Evolutionary conservation across 2,113 vertebrate genomes (phyloP).

Genomic region (Camarhynchus parvulus): DNA sequence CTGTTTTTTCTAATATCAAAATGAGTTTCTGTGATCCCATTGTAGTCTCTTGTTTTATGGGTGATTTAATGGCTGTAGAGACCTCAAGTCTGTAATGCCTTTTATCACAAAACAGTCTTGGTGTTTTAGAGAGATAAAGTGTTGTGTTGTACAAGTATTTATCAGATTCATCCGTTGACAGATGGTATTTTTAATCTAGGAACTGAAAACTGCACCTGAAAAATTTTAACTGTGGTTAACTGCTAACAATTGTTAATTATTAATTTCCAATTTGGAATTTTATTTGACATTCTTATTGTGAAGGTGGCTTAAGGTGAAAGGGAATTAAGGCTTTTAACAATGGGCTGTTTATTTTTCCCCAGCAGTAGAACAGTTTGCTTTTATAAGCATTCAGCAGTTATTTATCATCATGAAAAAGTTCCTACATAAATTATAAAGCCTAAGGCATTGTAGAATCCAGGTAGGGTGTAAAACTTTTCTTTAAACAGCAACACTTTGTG

Average conservation of each 20-base stretch:
- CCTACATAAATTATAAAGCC: neutral
- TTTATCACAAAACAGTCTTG: neutral
- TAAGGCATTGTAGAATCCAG: neutral
- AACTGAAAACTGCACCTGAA: slow-evolving; percentile 8
- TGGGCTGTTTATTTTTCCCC: slow-evolving; percentile 31
- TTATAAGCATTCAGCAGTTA: neutral
- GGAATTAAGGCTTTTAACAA: slow-evolving; percentile 31
- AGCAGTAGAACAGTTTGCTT: slow-evolving; percentile 28
- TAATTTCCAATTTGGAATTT: slow-evolving; percentile 20
- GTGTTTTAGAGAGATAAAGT: neutral
- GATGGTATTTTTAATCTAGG: neutral
- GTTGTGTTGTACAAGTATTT: neutral
- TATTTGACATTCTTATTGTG: neutral
- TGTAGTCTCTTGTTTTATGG: neutral
- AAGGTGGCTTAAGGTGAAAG: slow-evolving; percentile 41
- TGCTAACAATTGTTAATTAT: slow-evolving; percentile 30
- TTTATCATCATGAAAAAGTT: neutral
- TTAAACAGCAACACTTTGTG: neutral
- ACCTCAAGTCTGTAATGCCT: neutral
- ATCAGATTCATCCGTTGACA: neutral
- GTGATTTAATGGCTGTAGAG: neutral
- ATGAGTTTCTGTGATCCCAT: neutral
- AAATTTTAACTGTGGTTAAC: neutral
- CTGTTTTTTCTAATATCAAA: neutral
- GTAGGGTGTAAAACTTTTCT: neutral